Base-by-base conservation (phyloP, 2,113 vertebrate species). In the Etheostoma cragini region DNA sequence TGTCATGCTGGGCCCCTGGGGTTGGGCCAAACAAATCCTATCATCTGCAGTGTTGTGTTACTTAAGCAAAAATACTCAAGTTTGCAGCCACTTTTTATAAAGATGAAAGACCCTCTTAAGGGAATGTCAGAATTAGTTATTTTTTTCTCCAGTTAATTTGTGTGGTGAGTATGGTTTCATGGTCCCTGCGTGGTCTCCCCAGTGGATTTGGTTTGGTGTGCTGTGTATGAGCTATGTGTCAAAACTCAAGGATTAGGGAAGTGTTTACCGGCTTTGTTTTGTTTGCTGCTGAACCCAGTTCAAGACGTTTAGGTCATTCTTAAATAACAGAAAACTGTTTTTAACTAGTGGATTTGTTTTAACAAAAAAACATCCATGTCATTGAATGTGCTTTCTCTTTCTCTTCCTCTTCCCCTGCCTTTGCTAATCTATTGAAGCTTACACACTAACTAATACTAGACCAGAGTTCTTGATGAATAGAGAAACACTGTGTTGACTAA, bases 71-170 rank as follows among this genome's bases (percentile, higher is more conserved):
- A 88, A 90, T 86, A 87, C 86, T 90, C 82, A 87, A 83, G 83
- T 94, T 91, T 92, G 84, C 89, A 90, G 85, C 82, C 89, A 89
- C 91, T 94, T 90, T 95, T 95, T 94, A 94, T 92, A 93, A 93
- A 95, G 93, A 95, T 95, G 91, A 95, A 95, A 96, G 93, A 78
- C 67, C 82, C 79, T 95, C 93, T 95, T 93, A 75, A 8, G 92
- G 93, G 91, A 95, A 93, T 85, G 86, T 91, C 90, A 78, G 86
- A 91, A 92, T 94, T 93, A 90, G 78, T 92, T 82, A 88, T 91
- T 87, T 92, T 92, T 81, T 85, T 60, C 84, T 63, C 75, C 89
- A 92, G 93, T 94, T 94, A 95, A 93, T 93, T 90, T 91, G 81
- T 87, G 88, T 90, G 90, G 86, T 76, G 85, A 83, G 81, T 90